Conservation (phyloP, 2,797 vertebrate species). For the Cichlasoma orientale region DNA sequence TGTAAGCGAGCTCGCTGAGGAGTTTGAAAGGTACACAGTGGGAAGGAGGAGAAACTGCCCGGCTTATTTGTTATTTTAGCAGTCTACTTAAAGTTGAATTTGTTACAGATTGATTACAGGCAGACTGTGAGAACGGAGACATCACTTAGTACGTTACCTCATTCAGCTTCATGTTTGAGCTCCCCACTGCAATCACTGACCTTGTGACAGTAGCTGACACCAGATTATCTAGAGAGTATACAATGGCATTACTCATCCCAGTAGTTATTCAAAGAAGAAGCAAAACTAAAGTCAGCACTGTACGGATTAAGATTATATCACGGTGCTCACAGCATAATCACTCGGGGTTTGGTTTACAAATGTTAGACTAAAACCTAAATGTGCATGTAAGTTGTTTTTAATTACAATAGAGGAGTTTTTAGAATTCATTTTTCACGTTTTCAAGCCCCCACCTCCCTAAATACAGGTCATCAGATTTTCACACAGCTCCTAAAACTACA, state of each 20-base stretch:
- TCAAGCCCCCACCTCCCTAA: too few species aligned
- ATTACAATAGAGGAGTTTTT: too few species aligned
- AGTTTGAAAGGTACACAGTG: slow-evolving; percentile 18
- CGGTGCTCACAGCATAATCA: neutral
- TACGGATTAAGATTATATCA: neutral
- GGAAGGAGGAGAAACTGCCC: slow-evolving; percentile 39
- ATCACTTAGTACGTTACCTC: neutral
- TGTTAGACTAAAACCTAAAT: too few species aligned
- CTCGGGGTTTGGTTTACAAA: too few species aligned
- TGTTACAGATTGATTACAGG: slow-evolving; percentile 30
- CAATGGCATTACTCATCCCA: neutral
- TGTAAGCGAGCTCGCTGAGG: slow-evolving; percentile 19
- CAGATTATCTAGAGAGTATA: neutral
- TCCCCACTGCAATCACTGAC: neutral
- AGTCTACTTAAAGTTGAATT: slow-evolving; percentile 32
- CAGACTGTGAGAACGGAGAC: slow-evolving; percentile 9
- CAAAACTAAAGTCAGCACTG: neutral
- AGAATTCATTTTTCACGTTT: too few species aligned
- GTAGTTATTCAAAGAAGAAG: neutral
- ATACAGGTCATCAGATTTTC: too few species aligned
- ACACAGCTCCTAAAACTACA: too few species aligned
- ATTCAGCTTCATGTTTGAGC: neutral
- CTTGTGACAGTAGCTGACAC: neutral
- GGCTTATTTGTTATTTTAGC: slow-evolving; percentile 43
- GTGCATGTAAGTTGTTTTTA: too few species aligned